Evolutionary conservation across 92 coral and sea anemone genomes (phyloP), one percentile per base, ranked within the genome.

Genomic region (Ricordea florida): DNA sequence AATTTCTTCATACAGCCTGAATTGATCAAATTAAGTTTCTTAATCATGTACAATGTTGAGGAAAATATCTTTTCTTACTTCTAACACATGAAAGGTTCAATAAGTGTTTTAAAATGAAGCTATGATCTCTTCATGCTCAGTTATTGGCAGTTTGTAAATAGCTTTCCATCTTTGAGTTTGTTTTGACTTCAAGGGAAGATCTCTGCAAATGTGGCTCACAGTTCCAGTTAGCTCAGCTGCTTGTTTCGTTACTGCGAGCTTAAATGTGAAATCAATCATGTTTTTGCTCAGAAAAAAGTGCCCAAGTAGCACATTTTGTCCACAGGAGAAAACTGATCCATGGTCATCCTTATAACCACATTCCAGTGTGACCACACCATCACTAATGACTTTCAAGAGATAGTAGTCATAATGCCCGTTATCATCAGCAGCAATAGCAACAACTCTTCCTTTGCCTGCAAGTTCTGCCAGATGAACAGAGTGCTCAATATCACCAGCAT

Each of bases 351-450:
- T 74, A 16, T n/a, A 15, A 9, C 65, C 57, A 10, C 61, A 58
- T 2, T 80, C 80, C 25, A 80, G 34, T 49, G 57, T 78, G 40
- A 49, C 40, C 58, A 80, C 25, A 8, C 81, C 87, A 62, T 82
- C 62, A 28, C 74, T 62, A 29, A 80, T 62, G 9, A 82, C 76
- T 62, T 82, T 72, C 10, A 82, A 62, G 10, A 82, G 43, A 21
- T 64, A 73, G 42, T 63, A 82, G 6, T 82, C 82, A 27, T 73
- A 74, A 45, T 53, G 55, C 25, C 76, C 68, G 71, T 82, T 82
- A 7, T 74, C 87, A 0, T 13, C 76, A 10, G 82, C 81, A 29
- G 88, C 88, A 74, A 74, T 23, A 1, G 88, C 88, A 6, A 72
- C 79, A 37, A 43, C 26, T 10, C 58, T 72, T 20, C 28, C 79